phyloP scores from a whole-genome alignment of 2,113 vertebrate genomes.

The Thamnaconus septentrionalis region DNA sequence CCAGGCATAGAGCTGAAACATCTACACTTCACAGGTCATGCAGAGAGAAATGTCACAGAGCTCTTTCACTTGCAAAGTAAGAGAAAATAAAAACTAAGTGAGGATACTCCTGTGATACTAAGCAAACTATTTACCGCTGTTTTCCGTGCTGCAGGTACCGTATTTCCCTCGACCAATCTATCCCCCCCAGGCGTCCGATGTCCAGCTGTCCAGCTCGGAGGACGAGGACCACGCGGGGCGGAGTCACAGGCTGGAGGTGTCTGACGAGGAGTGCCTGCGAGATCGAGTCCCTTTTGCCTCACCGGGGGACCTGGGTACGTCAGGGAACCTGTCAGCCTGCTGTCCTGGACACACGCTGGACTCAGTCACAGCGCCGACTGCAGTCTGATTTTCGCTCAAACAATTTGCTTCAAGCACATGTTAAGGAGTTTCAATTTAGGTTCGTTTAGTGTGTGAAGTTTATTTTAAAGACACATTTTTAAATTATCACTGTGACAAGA shows the following conservation, averaged over 20 bases:
- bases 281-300: slow-evolving; percentile 82
- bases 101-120: not conserved
- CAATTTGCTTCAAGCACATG: too few relatives aligned
- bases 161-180: slow-evolving; percentile 75
- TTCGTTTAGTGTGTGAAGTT: too few relatives aligned
- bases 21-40: slow-evolving; percentile 56
- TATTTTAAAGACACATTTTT: too few relatives aligned
- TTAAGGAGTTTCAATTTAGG: too few relatives aligned
- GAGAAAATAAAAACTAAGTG: not conserved
- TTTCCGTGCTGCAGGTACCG: slow-evolving; percentile 52
- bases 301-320: slow-evolving; percentile 84
- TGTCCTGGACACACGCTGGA: too few relatives aligned
- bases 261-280: slow-evolving; percentile 90
- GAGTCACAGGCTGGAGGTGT: slow-evolving; percentile 92
- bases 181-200: slow-evolving; percentile 77
- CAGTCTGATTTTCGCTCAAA: too few relatives aligned
- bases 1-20: slow-evolving; percentile 12
- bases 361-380: too few relatives aligned
- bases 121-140: not conserved
- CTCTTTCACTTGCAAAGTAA: not conserved
- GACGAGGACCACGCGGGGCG: slow-evolving; percentile 89
- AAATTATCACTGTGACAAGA: too few relatives aligned
- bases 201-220: slow-evolving; percentile 82
- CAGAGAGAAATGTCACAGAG: slow-evolving; percentile 31
- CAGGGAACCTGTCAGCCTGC: not conserved